phyloP scores from a whole-genome alignment of 2,888 invertebrate species.

The Oligia latruncula region DNA sequence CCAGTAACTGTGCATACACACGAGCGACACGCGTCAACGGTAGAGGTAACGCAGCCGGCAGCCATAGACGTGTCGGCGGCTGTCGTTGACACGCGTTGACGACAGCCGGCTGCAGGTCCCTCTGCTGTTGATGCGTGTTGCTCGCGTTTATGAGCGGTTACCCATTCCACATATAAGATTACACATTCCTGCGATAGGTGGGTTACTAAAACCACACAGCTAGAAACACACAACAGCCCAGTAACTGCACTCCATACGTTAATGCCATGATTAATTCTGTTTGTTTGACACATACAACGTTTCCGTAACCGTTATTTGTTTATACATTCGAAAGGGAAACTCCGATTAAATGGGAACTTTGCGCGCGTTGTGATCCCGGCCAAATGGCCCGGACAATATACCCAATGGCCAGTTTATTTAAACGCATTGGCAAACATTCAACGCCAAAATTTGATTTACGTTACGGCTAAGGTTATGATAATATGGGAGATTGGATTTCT shows the following conservation, averaged over 20 bases:
- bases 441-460: conserved; percentile 74
- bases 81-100: neutral
- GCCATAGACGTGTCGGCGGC: too few species aligned
- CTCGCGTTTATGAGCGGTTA: neutral
- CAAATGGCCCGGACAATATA: conserved; percentile 63
- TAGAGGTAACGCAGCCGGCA: too few species aligned
- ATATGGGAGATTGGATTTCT: conserved; percentile 56
- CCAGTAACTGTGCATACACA: too few species aligned
- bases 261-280: conserved; percentile 61
- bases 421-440: conserved; percentile 76
- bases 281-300: conserved; percentile 67
- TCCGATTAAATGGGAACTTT: conserved; percentile 56
- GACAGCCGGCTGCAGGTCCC: neutral
- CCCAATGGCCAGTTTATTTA: conserved; percentile 69
- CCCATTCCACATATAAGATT: neutral
- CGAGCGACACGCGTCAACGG: too few species aligned
- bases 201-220: conserved; percentile 12
- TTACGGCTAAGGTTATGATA: conserved; percentile 67
- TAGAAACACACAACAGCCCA: conserved; percentile 32
- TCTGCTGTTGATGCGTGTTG: too few species aligned
- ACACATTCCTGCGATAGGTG: neutral
- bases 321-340: conserved; percentile 60
- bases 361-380: conserved; percentile 56
- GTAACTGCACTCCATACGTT: conserved; percentile 56
- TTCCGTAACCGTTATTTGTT: conserved; percentile 55